These are phyloP conservation scores for Hippasteria phrygiana DNA, from an alignment of 53 echinoderm and acorn worm species.

Conservation along the genomic window DNA sequence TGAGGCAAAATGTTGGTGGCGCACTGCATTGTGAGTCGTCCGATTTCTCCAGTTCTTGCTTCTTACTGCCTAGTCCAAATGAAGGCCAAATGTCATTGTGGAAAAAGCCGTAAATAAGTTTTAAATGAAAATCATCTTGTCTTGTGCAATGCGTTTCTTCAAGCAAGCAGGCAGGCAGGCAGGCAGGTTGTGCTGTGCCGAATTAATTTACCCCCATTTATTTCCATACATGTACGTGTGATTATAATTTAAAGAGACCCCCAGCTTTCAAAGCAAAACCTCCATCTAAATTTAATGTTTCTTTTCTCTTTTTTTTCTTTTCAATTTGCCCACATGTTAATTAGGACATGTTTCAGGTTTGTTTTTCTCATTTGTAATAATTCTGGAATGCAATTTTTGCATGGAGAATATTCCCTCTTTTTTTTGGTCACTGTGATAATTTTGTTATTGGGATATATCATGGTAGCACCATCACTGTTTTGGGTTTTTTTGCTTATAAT, in stretches of 20 bases:
- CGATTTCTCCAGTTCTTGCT: no score
- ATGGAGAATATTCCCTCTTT: not conserved
- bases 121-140: not conserved
- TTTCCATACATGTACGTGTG: not conserved
- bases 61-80: no score
- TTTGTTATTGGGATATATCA: not conserved
- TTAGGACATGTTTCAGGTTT: slow-evolving; percentile 63
- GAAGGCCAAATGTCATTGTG: no score
- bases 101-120: no score
- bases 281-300: slow-evolving; percentile 26
- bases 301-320: slow-evolving; percentile 49
- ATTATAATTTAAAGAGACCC: not conserved
- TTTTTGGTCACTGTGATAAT: not conserved
- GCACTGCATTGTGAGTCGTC: no score
- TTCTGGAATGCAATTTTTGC: slow-evolving; percentile 66
- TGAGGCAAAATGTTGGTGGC: no score
- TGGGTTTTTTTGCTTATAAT: not conserved
- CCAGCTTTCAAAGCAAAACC: not conserved
- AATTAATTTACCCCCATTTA: not conserved
- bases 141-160: not conserved
- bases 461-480: slow-evolving; percentile 4
- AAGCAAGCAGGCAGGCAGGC: slow-evolving; percentile 32
- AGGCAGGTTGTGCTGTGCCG: slow-evolving; percentile 18
- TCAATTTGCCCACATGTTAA: slow-evolving; percentile 39
- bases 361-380: slow-evolving; percentile 35